These are phyloP conservation scores for Sarcophaga variegata DNA, from an alignment of 2,888 invertebrate genomes.

Conservation along the genomic window DNA sequence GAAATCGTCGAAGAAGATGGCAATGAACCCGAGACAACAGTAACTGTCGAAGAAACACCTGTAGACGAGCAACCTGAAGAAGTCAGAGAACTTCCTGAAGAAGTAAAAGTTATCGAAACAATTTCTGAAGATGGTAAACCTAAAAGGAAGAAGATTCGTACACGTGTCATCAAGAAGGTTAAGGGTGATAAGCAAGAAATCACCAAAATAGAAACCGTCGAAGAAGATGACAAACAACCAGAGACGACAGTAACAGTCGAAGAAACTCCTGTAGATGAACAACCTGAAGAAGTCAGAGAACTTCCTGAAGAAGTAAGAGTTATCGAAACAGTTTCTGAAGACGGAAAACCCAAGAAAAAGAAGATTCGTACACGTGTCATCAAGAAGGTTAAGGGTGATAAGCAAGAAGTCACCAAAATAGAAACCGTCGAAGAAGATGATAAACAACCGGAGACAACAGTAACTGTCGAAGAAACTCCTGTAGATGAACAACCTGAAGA, in stretches of 20 bases:
- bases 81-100: constrained; percentile 61
- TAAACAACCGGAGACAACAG: constrained; percentile 12
- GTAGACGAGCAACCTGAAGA: too few species aligned
- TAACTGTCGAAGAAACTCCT: too few species aligned
- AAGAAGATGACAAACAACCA: constrained; percentile 72
- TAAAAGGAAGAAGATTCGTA: constrained; percentile 71
- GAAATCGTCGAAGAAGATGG: constrained; percentile 26
- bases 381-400: constrained; percentile 69
- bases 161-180: constrained; percentile 72
- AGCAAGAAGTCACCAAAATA: constrained; percentile 68
- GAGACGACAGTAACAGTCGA: constrained; percentile 67
- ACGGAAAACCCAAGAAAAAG: constrained; percentile 54
- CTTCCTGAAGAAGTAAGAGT: constrained; percentile 62
- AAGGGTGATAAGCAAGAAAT: constrained; percentile 73
- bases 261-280: too few species aligned
- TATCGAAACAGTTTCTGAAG: constrained; percentile 43
- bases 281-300: constrained; percentile 53
- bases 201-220: constrained; percentile 73
- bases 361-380: constrained; percentile 69
- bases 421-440: constrained; percentile 64
- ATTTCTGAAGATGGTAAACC: constrained; percentile 71
- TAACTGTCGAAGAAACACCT: too few species aligned
- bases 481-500: constrained; percentile 19
- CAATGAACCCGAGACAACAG: too few species aligned
- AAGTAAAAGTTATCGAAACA: constrained; percentile 69